These are phyloP conservation scores for Polia nebulosa DNA, from an alignment of 2,888 invertebrate genomes.

Conservation along the genomic window DNA sequence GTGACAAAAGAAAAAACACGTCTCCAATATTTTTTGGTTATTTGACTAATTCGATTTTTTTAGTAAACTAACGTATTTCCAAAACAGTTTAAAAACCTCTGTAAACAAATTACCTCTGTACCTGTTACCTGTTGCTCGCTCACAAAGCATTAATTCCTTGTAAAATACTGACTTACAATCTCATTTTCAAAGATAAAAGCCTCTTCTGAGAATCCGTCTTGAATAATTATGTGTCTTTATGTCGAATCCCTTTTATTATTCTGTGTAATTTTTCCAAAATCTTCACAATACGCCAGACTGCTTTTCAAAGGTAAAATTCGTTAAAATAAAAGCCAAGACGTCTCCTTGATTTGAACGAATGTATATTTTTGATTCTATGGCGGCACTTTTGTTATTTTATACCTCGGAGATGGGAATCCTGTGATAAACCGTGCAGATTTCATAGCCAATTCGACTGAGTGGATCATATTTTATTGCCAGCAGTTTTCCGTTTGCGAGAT, in stretches of 20 bases:
- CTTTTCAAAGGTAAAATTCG: constrained; percentile 11
- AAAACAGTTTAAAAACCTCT: background rate
- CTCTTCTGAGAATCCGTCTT: background rate
- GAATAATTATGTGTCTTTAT: background rate
- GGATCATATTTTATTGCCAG: constrained; percentile 48
- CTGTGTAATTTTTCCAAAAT: background rate
- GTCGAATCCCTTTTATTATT: background rate
- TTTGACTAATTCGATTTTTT: background rate
- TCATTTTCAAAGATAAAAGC: background rate
- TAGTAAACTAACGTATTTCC: too few species aligned
- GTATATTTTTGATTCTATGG: constrained; percentile 13
- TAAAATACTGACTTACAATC: constrained; percentile 9
- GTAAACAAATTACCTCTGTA: background rate
- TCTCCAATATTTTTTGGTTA: too few species aligned
- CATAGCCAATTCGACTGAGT: constrained; percentile 43
- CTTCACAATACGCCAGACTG: background rate
- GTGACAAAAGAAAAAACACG: too few species aligned
- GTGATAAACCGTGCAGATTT: constrained; percentile 24
- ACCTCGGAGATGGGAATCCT: background rate
- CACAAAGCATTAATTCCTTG: background rate
- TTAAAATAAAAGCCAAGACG: constrained; percentile 16
- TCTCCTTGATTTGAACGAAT: constrained; percentile 7
- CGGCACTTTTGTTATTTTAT: constrained; percentile 35
- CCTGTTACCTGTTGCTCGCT: background rate
- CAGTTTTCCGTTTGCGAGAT: constrained; percentile 4